Percentiles rank a stretch among this genome's conserved stretches.
phyloP scores from a whole-genome alignment of 2,797 vertebrate genomes.

The Cryptoprocta ferox region DNA sequence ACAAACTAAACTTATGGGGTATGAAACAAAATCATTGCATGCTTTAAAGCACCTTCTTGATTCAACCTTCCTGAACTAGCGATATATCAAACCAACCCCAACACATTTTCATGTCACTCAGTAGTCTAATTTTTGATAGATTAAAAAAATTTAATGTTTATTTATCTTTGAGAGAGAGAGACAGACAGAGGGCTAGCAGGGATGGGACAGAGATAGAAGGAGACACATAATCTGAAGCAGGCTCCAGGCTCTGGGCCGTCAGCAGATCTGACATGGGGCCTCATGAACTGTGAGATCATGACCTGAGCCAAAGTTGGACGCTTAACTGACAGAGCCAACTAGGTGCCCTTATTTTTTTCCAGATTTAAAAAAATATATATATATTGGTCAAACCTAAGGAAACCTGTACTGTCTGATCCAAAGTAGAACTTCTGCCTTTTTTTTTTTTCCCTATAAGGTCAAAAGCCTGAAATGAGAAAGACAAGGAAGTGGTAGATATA shows the following conservation, averaged over 20 bases:
- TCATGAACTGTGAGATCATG: too few species aligned
- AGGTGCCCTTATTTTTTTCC: neutral
- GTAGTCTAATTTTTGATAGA: neutral
- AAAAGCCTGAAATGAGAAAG: neutral
- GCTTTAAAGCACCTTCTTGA: neutral
- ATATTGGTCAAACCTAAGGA: neutral
- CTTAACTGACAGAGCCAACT: too few species aligned
- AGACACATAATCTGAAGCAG: too few species aligned
- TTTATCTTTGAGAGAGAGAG: too few species aligned
- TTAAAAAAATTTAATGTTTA: too few species aligned
- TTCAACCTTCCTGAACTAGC: neutral
- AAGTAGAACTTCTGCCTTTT: neutral
- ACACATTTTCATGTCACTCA: neutral
- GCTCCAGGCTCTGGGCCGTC: too few species aligned
- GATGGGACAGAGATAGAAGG: too few species aligned
- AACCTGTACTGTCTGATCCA: neutral
- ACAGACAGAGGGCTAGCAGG: too few species aligned
- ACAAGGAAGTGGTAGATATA: neutral
- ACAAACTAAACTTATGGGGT: neutral
- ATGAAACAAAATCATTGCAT: neutral
- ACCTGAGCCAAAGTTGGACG: too few species aligned
- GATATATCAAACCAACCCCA: neutral
- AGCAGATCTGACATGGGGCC: too few species aligned
- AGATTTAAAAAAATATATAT: neutral
- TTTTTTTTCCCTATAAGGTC: neutral